These are phyloP conservation scores for Synanceia verrucosa DNA, from an alignment of 2,797 vertebrate genomes.

Conservation along the genomic window DNA sequence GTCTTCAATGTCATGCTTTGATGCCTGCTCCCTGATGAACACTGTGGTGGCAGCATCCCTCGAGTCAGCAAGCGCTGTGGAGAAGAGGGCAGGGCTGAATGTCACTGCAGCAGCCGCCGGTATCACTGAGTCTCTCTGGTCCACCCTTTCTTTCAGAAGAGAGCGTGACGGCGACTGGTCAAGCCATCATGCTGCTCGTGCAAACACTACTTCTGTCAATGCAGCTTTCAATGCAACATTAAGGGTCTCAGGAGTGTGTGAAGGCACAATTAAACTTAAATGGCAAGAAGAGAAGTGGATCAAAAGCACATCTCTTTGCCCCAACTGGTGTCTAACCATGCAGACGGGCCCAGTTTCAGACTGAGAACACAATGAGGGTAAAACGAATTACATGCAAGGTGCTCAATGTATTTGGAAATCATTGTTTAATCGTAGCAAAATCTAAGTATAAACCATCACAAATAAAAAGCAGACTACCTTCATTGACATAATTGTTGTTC, in stretches of 20 bases:
- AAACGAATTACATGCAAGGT: background rate
- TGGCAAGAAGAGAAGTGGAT: background rate
- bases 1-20: slow-evolving; percentile 48
- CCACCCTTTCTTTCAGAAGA: background rate
- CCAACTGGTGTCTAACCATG: background rate
- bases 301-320: background rate
- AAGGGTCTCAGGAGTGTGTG: background rate
- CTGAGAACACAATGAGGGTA: too few relatives aligned
- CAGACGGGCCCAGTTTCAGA: background rate
- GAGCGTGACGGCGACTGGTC: background rate
- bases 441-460: background rate
- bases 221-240: background rate
- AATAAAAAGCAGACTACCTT: background rate
- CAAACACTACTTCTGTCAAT: slow-evolving; percentile 1
- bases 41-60: slow-evolving; percentile 17
- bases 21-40: slow-evolving; percentile 32
- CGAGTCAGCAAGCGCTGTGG: slow-evolving; percentile 62
- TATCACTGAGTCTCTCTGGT: background rate
- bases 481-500: background rate
- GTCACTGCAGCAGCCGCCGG: slow-evolving; percentile 50
- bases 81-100: slow-evolving; percentile 44
- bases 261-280: background rate
- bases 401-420: background rate
- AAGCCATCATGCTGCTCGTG: background rate
- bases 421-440: background rate